Evolutionary conservation across 1,140 invertebrate genomes (phyloP).

Genomic region (Neodiprion fabricii): DNA sequence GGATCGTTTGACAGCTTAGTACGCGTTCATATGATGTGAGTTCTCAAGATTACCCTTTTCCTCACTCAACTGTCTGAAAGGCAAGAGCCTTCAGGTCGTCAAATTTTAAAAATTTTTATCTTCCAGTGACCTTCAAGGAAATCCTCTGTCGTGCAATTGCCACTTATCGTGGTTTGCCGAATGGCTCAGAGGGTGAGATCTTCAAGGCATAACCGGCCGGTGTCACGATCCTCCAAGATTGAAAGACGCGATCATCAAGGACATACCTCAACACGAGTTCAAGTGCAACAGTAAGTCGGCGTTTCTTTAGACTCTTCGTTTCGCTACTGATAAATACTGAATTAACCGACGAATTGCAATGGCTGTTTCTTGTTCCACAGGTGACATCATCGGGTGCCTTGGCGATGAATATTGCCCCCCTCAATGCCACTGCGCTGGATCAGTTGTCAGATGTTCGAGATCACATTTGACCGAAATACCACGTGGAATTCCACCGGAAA

Average conservation of each 20-base stretch:
- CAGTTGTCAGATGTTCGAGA: constrained; percentile 92
- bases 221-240: constrained; percentile 82
- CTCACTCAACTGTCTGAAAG: background rate
- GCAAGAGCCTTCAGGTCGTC: background rate
- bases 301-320: constrained; percentile 5
- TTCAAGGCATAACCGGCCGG: constrained; percentile 76
- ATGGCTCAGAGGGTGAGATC: constrained; percentile 82
- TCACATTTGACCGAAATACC: constrained; percentile 88
- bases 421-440: constrained; percentile 92
- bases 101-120: constrained; percentile 5
- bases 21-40: constrained; percentile 88
- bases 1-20: constrained; percentile 90
- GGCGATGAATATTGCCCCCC: constrained; percentile 91
- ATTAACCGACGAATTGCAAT: constrained; percentile 9
- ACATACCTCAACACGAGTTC: constrained; percentile 86
- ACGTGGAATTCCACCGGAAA: constrained; percentile 88
- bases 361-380: constrained; percentile 47
- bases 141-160: constrained; percentile 96
- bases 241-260: constrained; percentile 81
- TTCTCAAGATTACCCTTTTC: constrained; percentile 38
- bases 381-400: constrained; percentile 84
- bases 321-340: background rate
- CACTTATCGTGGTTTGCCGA: constrained; percentile 93
- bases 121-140: constrained; percentile 84
- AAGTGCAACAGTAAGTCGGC: constrained; percentile 82